These are phyloP conservation scores for Popillia japonica DNA, from an alignment of 1,140 invertebrate genomes.

Conservation along the genomic window DNA sequence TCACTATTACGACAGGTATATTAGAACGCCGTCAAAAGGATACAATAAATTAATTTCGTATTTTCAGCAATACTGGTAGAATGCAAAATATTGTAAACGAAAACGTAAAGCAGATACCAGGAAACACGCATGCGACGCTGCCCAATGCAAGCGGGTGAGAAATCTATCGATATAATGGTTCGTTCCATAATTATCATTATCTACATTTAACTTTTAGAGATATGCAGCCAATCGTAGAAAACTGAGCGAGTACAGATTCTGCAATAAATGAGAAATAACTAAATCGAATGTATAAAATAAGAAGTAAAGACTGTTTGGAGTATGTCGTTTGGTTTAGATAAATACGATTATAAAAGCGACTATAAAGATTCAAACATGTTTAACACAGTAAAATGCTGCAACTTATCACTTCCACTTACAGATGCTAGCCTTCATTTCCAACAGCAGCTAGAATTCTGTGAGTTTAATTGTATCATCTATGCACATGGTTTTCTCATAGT, in stretches of 20 bases:
- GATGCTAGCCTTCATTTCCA: too few relatives aligned
- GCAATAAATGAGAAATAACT: not conserved
- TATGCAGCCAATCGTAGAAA: not conserved
- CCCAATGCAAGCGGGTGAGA: constrained; percentile 27
- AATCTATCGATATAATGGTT: not conserved
- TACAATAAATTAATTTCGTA: not conserved
- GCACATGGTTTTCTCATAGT: too few relatives aligned
- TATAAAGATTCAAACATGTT: too few relatives aligned
- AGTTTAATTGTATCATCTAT: too few relatives aligned
- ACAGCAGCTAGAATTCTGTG: too few relatives aligned
- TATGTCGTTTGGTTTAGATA: too few relatives aligned
- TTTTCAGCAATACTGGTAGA: constrained; percentile 16
- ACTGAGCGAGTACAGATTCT: not conserved
- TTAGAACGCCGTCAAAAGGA: not conserved
- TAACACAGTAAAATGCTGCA: too few relatives aligned
- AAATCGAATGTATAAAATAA: too few relatives aligned
- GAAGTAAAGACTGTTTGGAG: too few relatives aligned
- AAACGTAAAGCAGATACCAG: not conserved
- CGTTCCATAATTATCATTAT: not conserved
- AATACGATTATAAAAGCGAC: too few relatives aligned
- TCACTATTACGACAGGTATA: constrained; percentile 12
- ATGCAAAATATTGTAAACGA: not conserved
- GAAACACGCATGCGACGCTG: not conserved
- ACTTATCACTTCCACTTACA: too few relatives aligned
- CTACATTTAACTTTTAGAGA: constrained; percentile 3